phyloP scores from a whole-genome alignment of 2,113 vertebrate species.

The Ancistrus triradiatus region DNA sequence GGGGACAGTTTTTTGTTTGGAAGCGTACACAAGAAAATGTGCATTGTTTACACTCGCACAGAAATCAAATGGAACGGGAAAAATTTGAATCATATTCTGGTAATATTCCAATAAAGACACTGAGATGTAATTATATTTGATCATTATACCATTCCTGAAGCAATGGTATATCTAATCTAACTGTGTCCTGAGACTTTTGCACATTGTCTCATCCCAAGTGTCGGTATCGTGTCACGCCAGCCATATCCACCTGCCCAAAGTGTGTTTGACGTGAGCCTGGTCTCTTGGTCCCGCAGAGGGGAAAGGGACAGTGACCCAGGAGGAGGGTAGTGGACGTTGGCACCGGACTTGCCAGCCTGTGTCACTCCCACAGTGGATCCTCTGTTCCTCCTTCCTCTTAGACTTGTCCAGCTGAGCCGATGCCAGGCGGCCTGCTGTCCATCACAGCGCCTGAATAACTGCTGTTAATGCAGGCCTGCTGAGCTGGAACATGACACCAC shows the following conservation, averaged over 20 bases:
- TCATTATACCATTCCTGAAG: too few species aligned
- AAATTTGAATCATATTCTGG: too few species aligned
- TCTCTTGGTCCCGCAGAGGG: neutral
- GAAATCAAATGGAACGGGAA: too few species aligned
- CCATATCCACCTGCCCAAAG: neutral
- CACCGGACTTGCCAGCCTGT: neutral
- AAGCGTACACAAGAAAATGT: too few species aligned
- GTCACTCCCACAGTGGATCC: slow-evolving; percentile 2
- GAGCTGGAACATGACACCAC: slow-evolving; percentile 32
- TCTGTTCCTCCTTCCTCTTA: slow-evolving; percentile 41
- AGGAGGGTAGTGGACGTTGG: slow-evolving; percentile 6
- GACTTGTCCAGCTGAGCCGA: slow-evolving; percentile 45
- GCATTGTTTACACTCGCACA: too few species aligned
- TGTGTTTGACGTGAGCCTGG: neutral
- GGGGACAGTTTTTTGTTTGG: too few species aligned
- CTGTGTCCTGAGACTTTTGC: too few species aligned
- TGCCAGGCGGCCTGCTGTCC: slow-evolving; percentile 55
- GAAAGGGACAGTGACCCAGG: slow-evolving; percentile 3
- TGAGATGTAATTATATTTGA: too few species aligned
- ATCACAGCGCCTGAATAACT: slow-evolving; percentile 51
- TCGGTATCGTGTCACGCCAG: neutral
- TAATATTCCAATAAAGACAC: too few species aligned
- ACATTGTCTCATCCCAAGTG: too few species aligned
- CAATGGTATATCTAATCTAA: too few species aligned
- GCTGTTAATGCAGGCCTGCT: slow-evolving; percentile 50